Evolutionary conservation across 2,888 invertebrate species (phyloP).

Genomic region (Noctuana brunneofusca): DNA sequence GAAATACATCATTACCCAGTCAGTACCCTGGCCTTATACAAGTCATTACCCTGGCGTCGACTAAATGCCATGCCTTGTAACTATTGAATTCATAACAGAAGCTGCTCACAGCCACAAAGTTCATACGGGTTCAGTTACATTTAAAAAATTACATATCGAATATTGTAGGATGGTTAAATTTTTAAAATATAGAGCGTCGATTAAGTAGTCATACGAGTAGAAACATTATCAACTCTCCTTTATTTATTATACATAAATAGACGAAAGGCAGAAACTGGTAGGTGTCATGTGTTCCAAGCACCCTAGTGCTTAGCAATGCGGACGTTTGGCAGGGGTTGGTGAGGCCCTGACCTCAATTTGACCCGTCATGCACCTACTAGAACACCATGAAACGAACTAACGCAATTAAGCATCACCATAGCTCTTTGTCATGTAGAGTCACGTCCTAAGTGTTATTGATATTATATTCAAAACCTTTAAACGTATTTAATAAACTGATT

Average conservation of each 20-base stretch:
- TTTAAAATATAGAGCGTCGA: background rate
- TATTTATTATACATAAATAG: background rate
- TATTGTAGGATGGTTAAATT: background rate
- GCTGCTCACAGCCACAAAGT: conserved; percentile 4
- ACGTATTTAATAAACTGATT: no score
- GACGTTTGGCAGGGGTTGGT: conserved; percentile 42
- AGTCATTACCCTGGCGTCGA: conserved; percentile 19
- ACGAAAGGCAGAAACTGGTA: background rate
- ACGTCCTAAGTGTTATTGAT: no score
- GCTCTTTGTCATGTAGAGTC: background rate
- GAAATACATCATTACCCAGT: conserved; percentile 23
- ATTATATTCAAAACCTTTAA: no score
- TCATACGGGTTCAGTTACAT: conserved; percentile 26
- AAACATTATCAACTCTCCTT: no score
- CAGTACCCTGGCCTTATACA: conserved; percentile 16
- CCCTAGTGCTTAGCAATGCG: conserved; percentile 23
- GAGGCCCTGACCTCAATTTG: conserved; percentile 68
- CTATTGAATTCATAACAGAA: conserved; percentile 14
- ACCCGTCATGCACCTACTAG: conserved; percentile 55
- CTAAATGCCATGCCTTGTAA: conserved; percentile 17
- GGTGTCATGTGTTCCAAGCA: conserved; percentile 1
- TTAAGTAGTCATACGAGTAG: background rate
- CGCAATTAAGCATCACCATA: conserved; percentile 62
- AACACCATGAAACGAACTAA: conserved; percentile 69
- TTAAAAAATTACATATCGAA: background rate